These are phyloP conservation scores for Pasiphila rectangulata DNA, from an alignment of 2,888 invertebrate species.

Conservation along the genomic window DNA sequence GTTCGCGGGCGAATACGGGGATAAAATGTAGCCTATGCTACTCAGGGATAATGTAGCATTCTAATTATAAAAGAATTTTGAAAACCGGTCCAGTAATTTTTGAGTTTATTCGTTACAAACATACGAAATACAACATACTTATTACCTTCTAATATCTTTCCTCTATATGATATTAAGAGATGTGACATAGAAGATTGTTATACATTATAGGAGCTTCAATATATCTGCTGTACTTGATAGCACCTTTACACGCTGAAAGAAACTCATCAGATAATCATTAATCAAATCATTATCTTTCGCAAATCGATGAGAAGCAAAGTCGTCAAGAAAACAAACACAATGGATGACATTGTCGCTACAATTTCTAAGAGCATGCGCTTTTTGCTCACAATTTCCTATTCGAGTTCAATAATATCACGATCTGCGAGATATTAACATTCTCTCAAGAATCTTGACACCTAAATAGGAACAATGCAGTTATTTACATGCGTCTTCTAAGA, in stretches of 20 bases:
- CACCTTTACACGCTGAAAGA: background rate
- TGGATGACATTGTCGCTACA: slow-evolving; percentile 11
- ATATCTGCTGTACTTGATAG: background rate
- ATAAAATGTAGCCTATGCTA: no score
- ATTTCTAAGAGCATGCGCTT: slow-evolving; percentile 13
- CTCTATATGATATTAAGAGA: no score
- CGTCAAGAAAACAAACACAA: slow-evolving; percentile 24
- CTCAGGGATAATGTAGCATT: no score
- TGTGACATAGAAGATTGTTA: no score
- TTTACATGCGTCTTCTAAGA: background rate
- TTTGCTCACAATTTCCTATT: slow-evolving; percentile 8
- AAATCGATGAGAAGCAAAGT: slow-evolving; percentile 28
- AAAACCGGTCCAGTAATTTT: no score
- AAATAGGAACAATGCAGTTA: background rate
- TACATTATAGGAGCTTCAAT: no score
- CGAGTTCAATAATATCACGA: background rate
- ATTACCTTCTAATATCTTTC: no score
- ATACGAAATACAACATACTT: no score
- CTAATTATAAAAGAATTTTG: no score
- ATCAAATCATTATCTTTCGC: slow-evolving; percentile 30
- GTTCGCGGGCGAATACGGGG: no score
- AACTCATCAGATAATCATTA: slow-evolving; percentile 9
- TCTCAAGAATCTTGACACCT: background rate
- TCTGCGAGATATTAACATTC: background rate
- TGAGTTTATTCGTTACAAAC: no score